These are phyloP conservation scores for Hydra vulgaris DNA, from an alignment of 30 jellyfish, hydroid and myxozoan species.

Conservation along the genomic window DNA sequence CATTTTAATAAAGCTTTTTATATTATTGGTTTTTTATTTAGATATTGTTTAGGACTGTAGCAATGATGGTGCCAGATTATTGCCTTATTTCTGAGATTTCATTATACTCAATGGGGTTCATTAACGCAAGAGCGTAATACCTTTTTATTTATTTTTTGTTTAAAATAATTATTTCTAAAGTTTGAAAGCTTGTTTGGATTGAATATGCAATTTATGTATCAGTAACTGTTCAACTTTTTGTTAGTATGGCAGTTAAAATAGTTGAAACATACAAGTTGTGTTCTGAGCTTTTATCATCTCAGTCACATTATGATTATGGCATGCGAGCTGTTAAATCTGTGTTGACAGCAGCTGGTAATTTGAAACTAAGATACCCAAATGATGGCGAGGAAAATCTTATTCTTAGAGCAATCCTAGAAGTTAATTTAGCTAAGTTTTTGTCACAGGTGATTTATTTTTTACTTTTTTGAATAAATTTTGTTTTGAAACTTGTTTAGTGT, in stretches of 20 bases:
- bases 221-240: slow-evolving; percentile 10
- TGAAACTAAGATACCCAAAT: slow-evolving; percentile 69
- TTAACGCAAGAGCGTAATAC: slow-evolving; percentile 63
- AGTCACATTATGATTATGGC: slow-evolving; percentile 90
- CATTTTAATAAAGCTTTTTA: too few species aligned
- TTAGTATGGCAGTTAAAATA: slow-evolving; percentile 69
- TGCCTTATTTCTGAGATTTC: slow-evolving; percentile 83
- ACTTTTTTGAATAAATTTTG: too few species aligned
- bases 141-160: neutral
- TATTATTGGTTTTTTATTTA: neutral
- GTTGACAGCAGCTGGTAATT: slow-evolving; percentile 81
- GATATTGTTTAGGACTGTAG: slow-evolving; percentile 88
- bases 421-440: slow-evolving; percentile 78
- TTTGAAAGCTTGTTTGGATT: too few species aligned
- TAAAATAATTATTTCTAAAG: neutral
- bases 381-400: slow-evolving; percentile 67
- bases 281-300: slow-evolving; percentile 83
- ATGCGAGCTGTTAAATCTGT: slow-evolving; percentile 95
- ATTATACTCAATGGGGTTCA: slow-evolving; percentile 86
- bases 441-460: slow-evolving; percentile 66
- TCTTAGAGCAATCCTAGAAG: slow-evolving; percentile 77
- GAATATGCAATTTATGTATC: neutral
- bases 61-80: slow-evolving; percentile 93
- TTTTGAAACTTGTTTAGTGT: neutral
- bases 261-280: slow-evolving; percentile 87